Base-by-base conservation (phyloP, 2,113 vertebrate genomes). In the Melanocharis versteri region DNA sequence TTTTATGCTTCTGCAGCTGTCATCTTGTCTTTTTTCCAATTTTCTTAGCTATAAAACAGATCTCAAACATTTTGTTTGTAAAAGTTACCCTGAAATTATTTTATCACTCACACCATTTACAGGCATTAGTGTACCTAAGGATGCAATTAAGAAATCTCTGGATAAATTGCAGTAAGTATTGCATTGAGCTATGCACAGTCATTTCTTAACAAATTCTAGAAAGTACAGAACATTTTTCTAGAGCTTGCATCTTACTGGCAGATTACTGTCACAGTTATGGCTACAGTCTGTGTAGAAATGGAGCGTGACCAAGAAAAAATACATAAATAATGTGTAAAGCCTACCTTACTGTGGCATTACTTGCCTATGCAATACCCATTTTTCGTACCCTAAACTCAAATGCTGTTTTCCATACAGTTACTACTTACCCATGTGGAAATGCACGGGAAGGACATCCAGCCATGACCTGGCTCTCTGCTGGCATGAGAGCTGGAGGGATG, bases 11-110 rank as follows among this genome's bases (percentile, higher is more conserved):
- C 60, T 82, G 35, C 60, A 73, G 58, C 64, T 85, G 33, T 69
- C 64, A 54, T 70, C 21, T 66, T 71, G 50, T 60, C 35, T 69
- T 85, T 85, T 64, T 84, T 30, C 58, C 82, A 33, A 60, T 85
- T 72, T 84, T 64, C 78, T 90, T 45, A 87, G 58, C 58, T 54
- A 64, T 12, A 87, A 71, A 86, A 75, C 35, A 64, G 24, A 57
- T 92, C 58, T 84, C 35, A 70, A 80, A 48, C 20, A 21, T 33
- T 80, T 61, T 44, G 16, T 45, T 77, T 60, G 39, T 24, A 58
- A 47, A 90, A 56, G 21, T 48, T 48, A 68, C 44, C 19, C n/a
- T 50, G 35, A 45, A 69, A 73, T 72, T 81, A 53, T 64, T 84
- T 80, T 81, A 40, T 81, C 54, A 16, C 12, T 71, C 53, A 54